Conservation (phyloP, 1,140 invertebrate species). For the Leptinotarsa texana region DNA sequence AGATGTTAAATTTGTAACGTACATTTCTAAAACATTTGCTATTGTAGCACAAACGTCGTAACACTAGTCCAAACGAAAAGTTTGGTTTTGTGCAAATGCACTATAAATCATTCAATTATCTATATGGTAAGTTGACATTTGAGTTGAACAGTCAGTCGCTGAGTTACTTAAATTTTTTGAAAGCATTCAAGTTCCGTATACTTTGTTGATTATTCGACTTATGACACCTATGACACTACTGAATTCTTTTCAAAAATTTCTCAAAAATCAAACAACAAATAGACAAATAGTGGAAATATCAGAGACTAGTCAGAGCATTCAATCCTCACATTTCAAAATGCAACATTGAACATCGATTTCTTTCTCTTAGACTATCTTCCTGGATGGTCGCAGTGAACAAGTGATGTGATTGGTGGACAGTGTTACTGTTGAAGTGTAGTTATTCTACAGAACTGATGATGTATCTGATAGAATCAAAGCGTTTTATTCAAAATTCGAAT, state of each 20-base stretch:
- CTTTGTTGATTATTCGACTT: background rate
- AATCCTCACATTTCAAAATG: slow-evolving; percentile 31
- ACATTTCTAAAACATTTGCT: too few species aligned
- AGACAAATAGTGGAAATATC: slow-evolving; percentile 9
- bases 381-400: slow-evolving; percentile 3
- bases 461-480: background rate
- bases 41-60: too few species aligned
- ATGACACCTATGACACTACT: slow-evolving; percentile 21
- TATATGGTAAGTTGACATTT: too few species aligned
- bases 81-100: too few species aligned
- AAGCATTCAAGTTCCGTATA: slow-evolving; percentile 10
- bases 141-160: too few species aligned
- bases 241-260: slow-evolving; percentile 15
- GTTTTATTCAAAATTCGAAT: background rate
- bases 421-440: too few species aligned
- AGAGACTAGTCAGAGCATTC: slow-evolving; percentile 14
- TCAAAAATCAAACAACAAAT: slow-evolving; percentile 26
- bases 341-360: slow-evolving; percentile 29
- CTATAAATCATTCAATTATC: too few species aligned
- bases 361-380: background rate
- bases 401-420: too few species aligned
- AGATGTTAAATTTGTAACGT: too few species aligned
- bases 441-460: background rate
- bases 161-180: background rate
- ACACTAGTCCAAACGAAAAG: too few species aligned